phyloP scores from a whole-genome alignment of 2,113 vertebrate genomes.

The Cinclus cinclus region DNA sequence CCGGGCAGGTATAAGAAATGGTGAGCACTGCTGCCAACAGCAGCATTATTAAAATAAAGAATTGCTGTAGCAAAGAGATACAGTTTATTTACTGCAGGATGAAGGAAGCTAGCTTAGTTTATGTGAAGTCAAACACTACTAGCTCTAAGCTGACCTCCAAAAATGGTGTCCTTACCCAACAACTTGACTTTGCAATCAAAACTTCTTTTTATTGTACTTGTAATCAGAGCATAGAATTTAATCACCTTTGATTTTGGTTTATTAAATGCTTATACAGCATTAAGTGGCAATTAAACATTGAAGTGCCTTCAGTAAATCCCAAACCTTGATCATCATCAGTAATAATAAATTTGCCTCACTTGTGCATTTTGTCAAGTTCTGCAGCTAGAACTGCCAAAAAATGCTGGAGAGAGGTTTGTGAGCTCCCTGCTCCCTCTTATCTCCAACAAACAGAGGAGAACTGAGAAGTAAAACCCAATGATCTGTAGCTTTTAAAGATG shows the following conservation, averaged over 20 bases:
- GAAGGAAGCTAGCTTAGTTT: not conserved
- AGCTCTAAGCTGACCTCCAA: not conserved
- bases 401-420: not conserved
- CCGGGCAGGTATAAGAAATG: not conserved
- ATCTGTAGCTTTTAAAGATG: not conserved
- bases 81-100: not conserved
- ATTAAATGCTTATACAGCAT: not conserved
- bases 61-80: not conserved
- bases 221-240: not conserved
- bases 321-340: not conserved
- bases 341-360: not conserved
- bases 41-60: not conserved
- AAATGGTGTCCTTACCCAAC: not conserved
- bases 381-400: not conserved
- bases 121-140: not conserved
- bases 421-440: not conserved
- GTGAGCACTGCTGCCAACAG: not conserved
- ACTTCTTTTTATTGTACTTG: not conserved
- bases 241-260: conserved; percentile 3
- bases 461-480: not conserved
- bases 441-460: not conserved
- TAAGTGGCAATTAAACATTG: not conserved
- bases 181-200: conserved; percentile 4
- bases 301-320: not conserved
- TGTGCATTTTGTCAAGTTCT: not conserved